These are phyloP conservation scores for Aurelia sp. DNA, from an alignment of 30 jellyfish, hydroid and myxozoan species.

Conservation along the genomic window DNA sequence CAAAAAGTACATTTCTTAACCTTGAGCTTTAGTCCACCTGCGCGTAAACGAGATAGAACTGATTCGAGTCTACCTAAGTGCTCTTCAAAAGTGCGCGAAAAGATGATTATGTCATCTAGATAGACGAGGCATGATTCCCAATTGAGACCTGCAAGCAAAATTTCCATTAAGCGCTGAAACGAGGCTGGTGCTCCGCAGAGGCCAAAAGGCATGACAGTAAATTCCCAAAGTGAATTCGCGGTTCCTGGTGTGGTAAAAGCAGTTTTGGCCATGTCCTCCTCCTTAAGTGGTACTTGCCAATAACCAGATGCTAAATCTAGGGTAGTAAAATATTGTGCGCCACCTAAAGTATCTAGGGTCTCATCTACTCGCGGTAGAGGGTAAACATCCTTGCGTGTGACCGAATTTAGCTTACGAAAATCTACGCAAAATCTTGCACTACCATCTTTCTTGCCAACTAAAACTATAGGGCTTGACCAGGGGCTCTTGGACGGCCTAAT, in stretches of 20 bases:
- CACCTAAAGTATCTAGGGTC: constrained; percentile 37
- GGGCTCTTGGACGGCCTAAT: constrained; percentile 62
- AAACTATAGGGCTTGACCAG: constrained; percentile 72
- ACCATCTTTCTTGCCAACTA: constrained; percentile 76
- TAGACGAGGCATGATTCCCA: constrained; percentile 63
- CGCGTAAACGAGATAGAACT: not conserved
- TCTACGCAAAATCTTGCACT: constrained; percentile 68
- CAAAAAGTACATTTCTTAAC: constrained; percentile 51
- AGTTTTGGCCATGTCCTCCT: constrained; percentile 44
- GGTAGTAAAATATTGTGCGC: constrained; percentile 48
- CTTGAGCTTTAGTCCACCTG: constrained; percentile 40
- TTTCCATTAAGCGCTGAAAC: constrained; percentile 64
- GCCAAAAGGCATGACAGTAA: constrained; percentile 73
- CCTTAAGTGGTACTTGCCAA: constrained; percentile 66
- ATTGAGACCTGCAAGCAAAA: constrained; percentile 36
- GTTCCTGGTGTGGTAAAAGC: constrained; percentile 36
- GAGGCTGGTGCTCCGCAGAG: constrained; percentile 70
- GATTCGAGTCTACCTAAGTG: not conserved
- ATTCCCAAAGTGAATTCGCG: constrained; percentile 33
- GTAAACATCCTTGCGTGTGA: constrained; percentile 44
- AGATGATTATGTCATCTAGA: constrained; percentile 51
- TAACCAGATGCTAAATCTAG: constrained; percentile 62
- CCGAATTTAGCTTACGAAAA: constrained; percentile 46
- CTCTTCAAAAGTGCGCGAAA: constrained; percentile 57
- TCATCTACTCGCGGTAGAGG: constrained; percentile 76